Conservation (phyloP, 2,113 vertebrate species). For the Petrocephalus zakoni region DNA sequence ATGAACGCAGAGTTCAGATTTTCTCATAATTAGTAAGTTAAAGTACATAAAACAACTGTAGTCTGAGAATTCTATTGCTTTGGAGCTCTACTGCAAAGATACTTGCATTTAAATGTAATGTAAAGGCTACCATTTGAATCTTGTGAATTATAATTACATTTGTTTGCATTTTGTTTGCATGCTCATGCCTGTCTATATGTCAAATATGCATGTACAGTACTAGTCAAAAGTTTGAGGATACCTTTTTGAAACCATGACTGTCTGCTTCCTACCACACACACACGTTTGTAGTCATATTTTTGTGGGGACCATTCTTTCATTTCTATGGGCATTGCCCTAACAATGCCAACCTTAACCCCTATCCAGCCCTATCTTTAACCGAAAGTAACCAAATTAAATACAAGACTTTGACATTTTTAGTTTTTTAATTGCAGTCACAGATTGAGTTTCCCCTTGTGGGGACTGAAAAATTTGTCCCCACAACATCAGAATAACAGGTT, state of each 20-base stretch:
- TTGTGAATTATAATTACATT: neutral
- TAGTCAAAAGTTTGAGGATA: no score
- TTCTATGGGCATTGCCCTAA: neutral
- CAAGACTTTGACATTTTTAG: no score
- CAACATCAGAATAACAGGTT: no score
- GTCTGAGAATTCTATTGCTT: neutral
- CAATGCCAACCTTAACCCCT: neutral
- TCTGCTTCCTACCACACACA: no score
- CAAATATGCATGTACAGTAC: no score
- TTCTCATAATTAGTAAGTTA: neutral
- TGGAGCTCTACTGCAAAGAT: neutral
- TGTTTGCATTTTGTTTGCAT: neutral
- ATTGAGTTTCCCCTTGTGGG: no score
- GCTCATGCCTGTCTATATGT: neutral
- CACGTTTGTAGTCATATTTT: no score
- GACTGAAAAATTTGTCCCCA: no score
- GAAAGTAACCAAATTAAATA: neutral
- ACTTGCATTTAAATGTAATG: neutral
- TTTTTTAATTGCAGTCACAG: no score
- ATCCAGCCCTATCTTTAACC: neutral
- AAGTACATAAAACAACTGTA: neutral
- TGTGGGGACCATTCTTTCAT: neutral
- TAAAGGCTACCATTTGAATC: neutral
- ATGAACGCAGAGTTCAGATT: neutral
- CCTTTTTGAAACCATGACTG: no score